Evolutionary conservation across 23 tunicate genomes (phyloP).

Genomic region (Botrylloides violaceus): DNA sequence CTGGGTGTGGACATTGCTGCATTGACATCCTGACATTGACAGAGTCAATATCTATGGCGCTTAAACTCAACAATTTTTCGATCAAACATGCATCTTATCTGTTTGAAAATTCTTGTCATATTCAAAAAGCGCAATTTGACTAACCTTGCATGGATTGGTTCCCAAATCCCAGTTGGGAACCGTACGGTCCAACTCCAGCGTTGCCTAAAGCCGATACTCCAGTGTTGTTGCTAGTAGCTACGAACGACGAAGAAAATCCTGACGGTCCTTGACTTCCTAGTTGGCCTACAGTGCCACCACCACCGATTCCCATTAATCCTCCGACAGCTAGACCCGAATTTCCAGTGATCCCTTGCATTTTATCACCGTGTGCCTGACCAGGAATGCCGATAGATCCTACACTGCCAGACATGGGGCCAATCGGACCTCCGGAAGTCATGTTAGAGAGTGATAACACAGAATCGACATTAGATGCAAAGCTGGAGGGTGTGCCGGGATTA

Average conservation of each 20-base stretch:
- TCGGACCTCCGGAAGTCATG: neutral
- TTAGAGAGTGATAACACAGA: neutral
- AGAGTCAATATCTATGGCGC: no score
- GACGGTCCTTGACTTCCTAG: constrained; percentile 7
- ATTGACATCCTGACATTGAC: no score
- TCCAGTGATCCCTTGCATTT: neutral
- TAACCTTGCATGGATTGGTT: constrained; percentile 36
- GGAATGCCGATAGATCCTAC: neutral
- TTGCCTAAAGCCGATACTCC: constrained; percentile 7
- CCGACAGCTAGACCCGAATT: constrained; percentile 28
- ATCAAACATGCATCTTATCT: no score
- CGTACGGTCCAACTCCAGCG: constrained; percentile 26
- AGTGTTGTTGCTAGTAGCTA: constrained; percentile 29
- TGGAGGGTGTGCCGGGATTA: neutral
- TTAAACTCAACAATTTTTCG: no score
- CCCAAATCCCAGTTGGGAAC: constrained; percentile 58
- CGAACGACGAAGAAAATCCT: constrained; percentile 31
- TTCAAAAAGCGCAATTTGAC: no score
- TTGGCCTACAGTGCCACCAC: constrained; percentile 42
- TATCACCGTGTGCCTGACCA: neutral
- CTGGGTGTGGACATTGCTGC: neutral
- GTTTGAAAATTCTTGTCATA: no score
- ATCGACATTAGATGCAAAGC: neutral
- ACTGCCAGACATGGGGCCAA: neutral
- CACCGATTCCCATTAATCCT: constrained; percentile 27